These are phyloP conservation scores for Canis aureus DNA, from an alignment of 2,113 vertebrate genomes.

Conservation along the genomic window DNA sequence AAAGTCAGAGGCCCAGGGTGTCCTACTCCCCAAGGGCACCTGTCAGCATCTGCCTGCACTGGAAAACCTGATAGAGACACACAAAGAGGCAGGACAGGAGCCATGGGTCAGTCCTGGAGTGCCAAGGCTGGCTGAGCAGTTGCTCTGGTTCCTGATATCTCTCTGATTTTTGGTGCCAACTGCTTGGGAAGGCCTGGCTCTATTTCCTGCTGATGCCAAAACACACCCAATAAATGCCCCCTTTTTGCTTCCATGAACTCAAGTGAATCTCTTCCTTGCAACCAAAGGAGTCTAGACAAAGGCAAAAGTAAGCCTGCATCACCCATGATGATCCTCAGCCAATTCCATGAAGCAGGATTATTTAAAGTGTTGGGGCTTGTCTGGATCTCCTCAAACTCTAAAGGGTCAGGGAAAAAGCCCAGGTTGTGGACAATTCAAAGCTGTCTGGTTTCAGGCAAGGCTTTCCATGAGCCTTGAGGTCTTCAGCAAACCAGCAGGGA, in stretches of 20 bases:
- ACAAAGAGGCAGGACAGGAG: not conserved
- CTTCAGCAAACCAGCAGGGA: not conserved
- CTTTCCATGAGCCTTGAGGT: not conserved
- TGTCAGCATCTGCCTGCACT: not conserved
- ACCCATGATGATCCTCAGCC: not conserved
- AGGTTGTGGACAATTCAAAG: not conserved
- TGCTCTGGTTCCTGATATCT: not conserved
- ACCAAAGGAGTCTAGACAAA: not conserved
- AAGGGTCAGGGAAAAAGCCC: not conserved
- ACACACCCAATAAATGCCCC: not conserved
- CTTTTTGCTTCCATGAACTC: not conserved
- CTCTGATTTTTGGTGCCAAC: not conserved
- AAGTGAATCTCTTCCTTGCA: not conserved
- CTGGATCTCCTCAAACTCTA: not conserved
- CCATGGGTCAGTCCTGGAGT: not conserved
- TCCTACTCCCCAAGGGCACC: not conserved
- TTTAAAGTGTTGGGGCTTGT: rapidly evolving
- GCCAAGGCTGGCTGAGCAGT: not conserved
- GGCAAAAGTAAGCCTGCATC: not conserved
- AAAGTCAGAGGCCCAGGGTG: not conserved
- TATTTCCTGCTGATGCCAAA: not conserved
- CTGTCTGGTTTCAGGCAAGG: not conserved
- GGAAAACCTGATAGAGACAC: not conserved
- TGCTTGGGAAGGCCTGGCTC: not conserved
- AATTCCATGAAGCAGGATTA: not conserved